Base-by-base conservation (phyloP, 1,140 invertebrate species). In the Bacillus rossius region DNA sequence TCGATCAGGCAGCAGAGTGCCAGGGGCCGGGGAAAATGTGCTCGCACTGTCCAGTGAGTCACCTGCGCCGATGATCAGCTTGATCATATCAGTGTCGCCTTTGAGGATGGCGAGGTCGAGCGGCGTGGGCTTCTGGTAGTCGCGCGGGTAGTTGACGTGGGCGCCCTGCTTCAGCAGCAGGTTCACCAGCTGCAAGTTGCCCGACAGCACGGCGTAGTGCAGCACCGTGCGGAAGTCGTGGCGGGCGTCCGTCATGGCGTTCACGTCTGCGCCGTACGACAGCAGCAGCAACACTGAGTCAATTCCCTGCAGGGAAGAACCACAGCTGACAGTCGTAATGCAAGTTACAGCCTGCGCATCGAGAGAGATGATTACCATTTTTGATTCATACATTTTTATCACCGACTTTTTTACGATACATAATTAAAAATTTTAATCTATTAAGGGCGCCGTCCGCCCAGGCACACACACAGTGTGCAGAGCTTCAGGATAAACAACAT, bases 181-280 rank as follows among this genome's bases (percentile, higher is more conserved):
- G 68, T 90, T 86, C 0, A 92, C 86, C 2, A 90, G 89, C 1
- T 83, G 81, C 42, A 82, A 77, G 67, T 91, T 92, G 55, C 86
- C 88, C 34, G 87, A 87, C 10, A 91, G 77, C 3, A 94, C 86
- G n/a, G 89, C 91, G 69, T 92, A 94, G 70, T 94, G 91, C 60
- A 95, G 75, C 17, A 93, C 89, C 7, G 89, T 91, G 51, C 89
- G 76, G 68, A 83, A 89, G 66, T 92, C 91, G 68, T 92, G 87
- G 47, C 89, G 77, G 19, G 84, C 81, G 69, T 89, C 89, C 0
- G 89, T 83, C 74, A 88, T 87, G 1, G 87, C 87, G 70, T 92
- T 92, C 1, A 92, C 87, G 68, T 92, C 83, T 8, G 89, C 90
- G 0, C 89, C 89, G 65, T 85, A 84, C 59, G 81, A 86, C 60